Percentiles rank a stretch among this genome's conserved stretches.
These are phyloP conservation scores for Dicrurus megarhynchus DNA, from an alignment of 2,113 vertebrate species.

Conservation along the genomic window DNA sequence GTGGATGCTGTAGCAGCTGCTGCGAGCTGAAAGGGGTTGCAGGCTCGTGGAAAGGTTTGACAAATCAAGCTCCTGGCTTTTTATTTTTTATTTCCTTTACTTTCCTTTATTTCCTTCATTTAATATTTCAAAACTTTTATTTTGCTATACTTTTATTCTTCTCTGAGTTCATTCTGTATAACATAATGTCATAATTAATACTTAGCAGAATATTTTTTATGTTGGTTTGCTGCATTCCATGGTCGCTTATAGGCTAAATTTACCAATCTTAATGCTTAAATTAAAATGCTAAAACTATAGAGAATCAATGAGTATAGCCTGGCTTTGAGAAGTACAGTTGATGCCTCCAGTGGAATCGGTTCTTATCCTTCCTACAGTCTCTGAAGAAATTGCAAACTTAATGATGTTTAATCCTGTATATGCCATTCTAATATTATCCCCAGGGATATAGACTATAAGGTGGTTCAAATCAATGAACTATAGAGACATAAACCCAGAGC, in stretches of 20 bases:
- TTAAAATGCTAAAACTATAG: background rate
- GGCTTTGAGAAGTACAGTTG: background rate
- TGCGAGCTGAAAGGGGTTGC: background rate
- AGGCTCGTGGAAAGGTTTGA: background rate
- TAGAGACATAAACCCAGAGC: background rate
- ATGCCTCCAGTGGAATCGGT: background rate
- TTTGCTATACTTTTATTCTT: background rate
- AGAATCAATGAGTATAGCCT: background rate
- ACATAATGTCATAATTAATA: background rate
- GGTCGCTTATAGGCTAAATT: background rate
- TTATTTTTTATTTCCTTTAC: background rate
- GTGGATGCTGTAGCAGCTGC: background rate
- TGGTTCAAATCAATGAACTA: background rate
- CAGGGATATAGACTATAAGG: background rate
- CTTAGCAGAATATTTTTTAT: background rate
- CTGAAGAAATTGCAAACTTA: background rate
- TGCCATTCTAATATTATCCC: background rate
- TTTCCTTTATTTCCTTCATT: too few species aligned
- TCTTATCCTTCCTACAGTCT: background rate
- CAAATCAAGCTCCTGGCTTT: background rate
- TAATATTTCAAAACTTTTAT: background rate
- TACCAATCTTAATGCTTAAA: background rate
- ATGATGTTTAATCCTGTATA: background rate
- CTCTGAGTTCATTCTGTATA: background rate
- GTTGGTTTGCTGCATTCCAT: background rate